Evolutionary conservation across 2,797 vertebrate species (phyloP).

Genomic region (Sphenodon punctatus): DNA sequence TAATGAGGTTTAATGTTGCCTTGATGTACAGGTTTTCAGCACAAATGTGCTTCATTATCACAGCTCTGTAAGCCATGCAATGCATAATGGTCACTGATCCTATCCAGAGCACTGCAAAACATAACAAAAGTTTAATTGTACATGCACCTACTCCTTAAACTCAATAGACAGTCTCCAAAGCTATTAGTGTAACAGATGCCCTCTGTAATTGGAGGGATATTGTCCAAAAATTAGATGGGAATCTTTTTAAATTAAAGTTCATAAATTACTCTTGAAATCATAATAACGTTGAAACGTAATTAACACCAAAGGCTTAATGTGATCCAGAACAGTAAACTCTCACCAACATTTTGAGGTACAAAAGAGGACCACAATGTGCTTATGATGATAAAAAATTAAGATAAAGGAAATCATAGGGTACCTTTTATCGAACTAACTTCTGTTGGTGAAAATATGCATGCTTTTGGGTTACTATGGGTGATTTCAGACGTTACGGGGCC

Average conservation of each 20-base stretch:
- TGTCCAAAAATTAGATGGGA: conserved; percentile 60
- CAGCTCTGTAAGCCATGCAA: conserved; percentile 53
- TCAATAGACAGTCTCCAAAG: conserved; percentile 57
- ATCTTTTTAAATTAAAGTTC: conserved; percentile 59
- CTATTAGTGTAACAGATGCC: conserved; percentile 56
- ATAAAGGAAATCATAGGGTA: no score
- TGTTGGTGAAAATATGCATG: no score
- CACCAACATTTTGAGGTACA: background rate
- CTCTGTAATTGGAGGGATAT: conserved; percentile 66
- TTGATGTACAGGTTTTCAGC: conserved; percentile 59
- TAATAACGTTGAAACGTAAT: conserved; percentile 34
- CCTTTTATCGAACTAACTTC: no score
- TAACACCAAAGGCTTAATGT: conserved; percentile 53
- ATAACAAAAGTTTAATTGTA: conserved; percentile 65
- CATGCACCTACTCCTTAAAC: conserved; percentile 64
- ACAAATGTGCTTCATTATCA: conserved; percentile 62
- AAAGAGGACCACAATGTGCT: background rate
- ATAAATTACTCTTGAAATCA: conserved; percentile 61
- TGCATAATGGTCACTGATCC: conserved; percentile 53
- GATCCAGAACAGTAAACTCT: background rate
- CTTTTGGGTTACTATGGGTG: no score
- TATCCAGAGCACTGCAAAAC: conserved; percentile 51
- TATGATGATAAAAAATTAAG: no score
- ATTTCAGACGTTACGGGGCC: no score
- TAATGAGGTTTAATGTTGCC: conserved; percentile 62